Evolutionary conservation across 2,797 vertebrate species (phyloP), one percentile per base, ranked within the genome.

Genomic region (Enteromius unitaeniatus): DNA sequence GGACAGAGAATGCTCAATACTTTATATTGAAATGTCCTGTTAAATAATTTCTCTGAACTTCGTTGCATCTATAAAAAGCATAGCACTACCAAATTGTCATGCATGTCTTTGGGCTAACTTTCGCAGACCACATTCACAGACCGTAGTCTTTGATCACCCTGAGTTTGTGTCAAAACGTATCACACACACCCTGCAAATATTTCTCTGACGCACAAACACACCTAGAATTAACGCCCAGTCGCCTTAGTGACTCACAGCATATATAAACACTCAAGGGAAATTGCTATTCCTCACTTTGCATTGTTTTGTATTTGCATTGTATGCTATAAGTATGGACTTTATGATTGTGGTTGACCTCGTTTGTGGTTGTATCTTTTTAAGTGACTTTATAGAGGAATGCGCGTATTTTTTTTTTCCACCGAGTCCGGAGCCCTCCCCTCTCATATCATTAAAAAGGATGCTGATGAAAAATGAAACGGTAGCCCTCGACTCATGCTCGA

Each of bases 391-490:
- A 85, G 86, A 87, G 82, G 79, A 77, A 80, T 49, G 55, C n/a
- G 14, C 28, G 13, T 37, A n/a, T n/a, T 34, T 74, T 74, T 28
- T 67, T 49, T 42, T 86, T 84, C 75, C 83, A 82, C 81, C 85
- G 85, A 87, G 40, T 58, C 31, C 76, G n/a, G 67, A 69, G 77
- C 45, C 78, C 87, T 79, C n/a, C 62, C 82, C 79, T 60, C 83
- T 75, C 37, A 49, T 89, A 92, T 94, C 93, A 88, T 91, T 93
- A 93, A 91, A 85, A 91, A 95, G 95, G 95, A 96, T 94, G 94
- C 90, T 21, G 87, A 93, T 95, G 93, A 95, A 94, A 96, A 96
- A 96, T 94, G 90, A 92, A 91, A 94, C 89, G 89, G 91, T 93
- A 93, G 91, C 90, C 79, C 89, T 91, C 84, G 91, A 90, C 89